phyloP scores from a whole-genome alignment of 1,140 invertebrate species.

The Drosophila pandora region DNA sequence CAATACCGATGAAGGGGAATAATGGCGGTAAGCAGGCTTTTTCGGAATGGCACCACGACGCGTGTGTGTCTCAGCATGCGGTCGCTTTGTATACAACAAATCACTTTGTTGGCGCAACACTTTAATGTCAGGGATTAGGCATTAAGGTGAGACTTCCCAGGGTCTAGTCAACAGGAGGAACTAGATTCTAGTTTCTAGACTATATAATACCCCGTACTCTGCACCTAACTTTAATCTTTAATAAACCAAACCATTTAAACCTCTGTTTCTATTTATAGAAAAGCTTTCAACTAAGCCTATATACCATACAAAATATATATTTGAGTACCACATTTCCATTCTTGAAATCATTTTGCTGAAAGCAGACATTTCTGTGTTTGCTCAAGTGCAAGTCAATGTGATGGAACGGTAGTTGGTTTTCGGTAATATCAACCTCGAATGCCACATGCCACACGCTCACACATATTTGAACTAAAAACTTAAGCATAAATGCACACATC shows the following conservation, averaged over 20 bases:
- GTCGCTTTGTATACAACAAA: constrained; percentile 77
- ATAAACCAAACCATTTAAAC: background rate
- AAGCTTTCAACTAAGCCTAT: background rate
- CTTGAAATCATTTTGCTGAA: constrained; percentile 25
- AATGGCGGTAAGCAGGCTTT: constrained; percentile 28
- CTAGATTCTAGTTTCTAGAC: background rate
- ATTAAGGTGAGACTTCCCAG: constrained; percentile 73
- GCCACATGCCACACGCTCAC: constrained; percentile 37
- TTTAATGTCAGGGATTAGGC: constrained; percentile 79
- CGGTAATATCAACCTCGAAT: constrained; percentile 45
- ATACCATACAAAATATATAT: background rate
- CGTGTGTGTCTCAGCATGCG: constrained; percentile 43
- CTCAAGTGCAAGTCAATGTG: constrained; percentile 35
- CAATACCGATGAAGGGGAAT: constrained; percentile 39
- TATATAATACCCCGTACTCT: too few relatives aligned
- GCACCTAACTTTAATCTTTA: background rate
- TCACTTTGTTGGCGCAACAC: constrained; percentile 80
- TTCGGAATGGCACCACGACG: background rate
- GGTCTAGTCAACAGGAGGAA: background rate
- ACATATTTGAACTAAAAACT: constrained; percentile 32
- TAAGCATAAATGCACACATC: constrained; percentile 13
- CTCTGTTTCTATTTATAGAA: background rate
- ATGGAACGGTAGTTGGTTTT: constrained; percentile 29
- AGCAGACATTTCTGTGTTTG: constrained; percentile 19
- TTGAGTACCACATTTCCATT: background rate